These are phyloP conservation scores for Adineta ricciae DNA, from an alignment of 2,888 invertebrate genomes.

Conservation along the genomic window DNA sequence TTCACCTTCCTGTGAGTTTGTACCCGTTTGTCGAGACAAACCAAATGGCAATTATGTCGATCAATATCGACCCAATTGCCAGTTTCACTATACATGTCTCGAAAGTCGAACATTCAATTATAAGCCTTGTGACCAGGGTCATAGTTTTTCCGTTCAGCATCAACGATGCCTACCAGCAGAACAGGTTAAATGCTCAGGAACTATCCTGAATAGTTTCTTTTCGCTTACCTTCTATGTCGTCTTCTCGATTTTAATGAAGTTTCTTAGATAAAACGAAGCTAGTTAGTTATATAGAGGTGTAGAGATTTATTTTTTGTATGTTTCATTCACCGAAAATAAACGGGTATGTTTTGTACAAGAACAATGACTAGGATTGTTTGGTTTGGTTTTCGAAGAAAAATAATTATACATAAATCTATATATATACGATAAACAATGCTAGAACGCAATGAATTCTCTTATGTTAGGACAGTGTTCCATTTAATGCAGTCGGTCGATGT, in stretches of 20 bases:
- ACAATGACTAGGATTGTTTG: neutral
- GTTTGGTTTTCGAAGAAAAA: neutral
- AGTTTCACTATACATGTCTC: constrained; percentile 30
- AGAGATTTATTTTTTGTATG: neutral
- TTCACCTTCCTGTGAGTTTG: constrained; percentile 32
- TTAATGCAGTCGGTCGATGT: neutral
- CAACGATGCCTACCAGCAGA: constrained; percentile 26
- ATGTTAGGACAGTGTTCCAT: neutral
- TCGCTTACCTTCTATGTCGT: neutral
- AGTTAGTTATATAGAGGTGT: neutral
- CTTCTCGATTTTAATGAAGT: too few relatives aligned
- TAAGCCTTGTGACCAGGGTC: constrained; percentile 30
- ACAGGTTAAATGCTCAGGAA: constrained; percentile 29
- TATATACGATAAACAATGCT: neutral
- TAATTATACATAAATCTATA: neutral
- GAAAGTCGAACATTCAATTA: constrained; percentile 32
- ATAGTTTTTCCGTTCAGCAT: constrained; percentile 24
- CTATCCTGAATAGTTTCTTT: neutral
- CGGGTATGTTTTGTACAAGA: neutral
- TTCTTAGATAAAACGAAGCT: neutral
- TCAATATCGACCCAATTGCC: constrained; percentile 28
- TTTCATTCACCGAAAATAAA: neutral
- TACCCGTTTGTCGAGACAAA: constrained; percentile 27
- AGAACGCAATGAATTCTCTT: neutral
- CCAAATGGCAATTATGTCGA: constrained; percentile 31